Base-by-base conservation (phyloP, 2,113 vertebrate genomes). In the Atherinomorus stipes region DNA sequence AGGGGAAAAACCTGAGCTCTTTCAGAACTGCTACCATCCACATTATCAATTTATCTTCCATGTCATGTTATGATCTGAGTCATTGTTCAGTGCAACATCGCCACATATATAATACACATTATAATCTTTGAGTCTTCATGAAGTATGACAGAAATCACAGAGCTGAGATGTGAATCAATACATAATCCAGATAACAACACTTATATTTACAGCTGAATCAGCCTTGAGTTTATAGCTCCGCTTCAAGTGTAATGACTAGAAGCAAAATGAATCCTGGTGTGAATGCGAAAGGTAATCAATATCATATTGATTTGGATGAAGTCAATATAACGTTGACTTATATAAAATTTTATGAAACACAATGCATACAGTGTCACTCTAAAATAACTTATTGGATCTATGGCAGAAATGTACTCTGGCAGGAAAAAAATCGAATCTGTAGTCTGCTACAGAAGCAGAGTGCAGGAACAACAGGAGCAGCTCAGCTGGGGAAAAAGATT, bases 111-210 rank as follows among this genome's bases (percentile, higher is more conserved):
- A 59, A 44, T 77, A 63, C 50, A 66, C 53, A 66, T 69, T 38
- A 69, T 84, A 3, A 42, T 69, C 80, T 61, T 78, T 78, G 64
- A 65, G 54, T 59, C 65, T 40, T 72, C 62, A 78, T 50, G 22
- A 66, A 38, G 60, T 80, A 60, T 70, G 71, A 80, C 62, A 58
- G 49, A 28, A 69, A 76, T 62, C 58, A 58, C 25, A 56, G 69
- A 81, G 64, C 60, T 9, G 54, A 62, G 62, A 31, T 34, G 7
- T 68, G 61, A 59, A 87, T 84, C 49, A 59, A 79, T 81, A 71
- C 44, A 60, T 78, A 79, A 74, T 81, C 66, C 51, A 60, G 60
- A 85, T 53, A 78, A 68, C 28, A 59, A 82, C 12, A 0, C 65
- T 50, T 44, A n/a, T 64, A 72, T 78, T 82, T 10, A 76, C 5